Evolutionary conservation across 2,797 vertebrate species (phyloP).

Genomic region (Alauda arvensis): DNA sequence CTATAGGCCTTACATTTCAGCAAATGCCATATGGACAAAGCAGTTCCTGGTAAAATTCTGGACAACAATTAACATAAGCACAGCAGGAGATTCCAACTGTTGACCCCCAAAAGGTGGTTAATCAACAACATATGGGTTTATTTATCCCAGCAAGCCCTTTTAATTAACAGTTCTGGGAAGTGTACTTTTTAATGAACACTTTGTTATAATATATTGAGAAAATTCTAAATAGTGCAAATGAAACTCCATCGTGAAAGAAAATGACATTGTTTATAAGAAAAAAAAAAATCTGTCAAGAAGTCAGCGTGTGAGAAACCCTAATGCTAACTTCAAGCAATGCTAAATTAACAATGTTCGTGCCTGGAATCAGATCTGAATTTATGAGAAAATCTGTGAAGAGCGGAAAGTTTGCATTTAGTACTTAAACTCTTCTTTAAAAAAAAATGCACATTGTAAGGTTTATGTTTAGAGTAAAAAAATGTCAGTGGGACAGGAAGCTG

Average conservation of each 20-base stretch:
- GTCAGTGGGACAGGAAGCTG: neutral
- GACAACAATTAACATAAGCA: constrained; percentile 71
- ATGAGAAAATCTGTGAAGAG: neutral
- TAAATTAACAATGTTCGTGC: neutral
- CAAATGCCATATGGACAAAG: constrained; percentile 70
- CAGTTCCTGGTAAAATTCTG: constrained; percentile 68
- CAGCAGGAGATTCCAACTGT: constrained; percentile 62
- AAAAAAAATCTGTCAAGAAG: neutral
- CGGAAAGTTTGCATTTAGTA: neutral
- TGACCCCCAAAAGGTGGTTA: constrained; percentile 81
- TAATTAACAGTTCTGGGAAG: constrained; percentile 77
- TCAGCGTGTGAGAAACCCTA: neutral
- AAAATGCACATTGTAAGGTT: neutral
- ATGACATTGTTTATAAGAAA: neutral
- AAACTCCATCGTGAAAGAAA: constrained; percentile 41
- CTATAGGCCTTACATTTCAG: constrained; percentile 43
- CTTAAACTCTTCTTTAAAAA: neutral
- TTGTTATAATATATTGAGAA: constrained; percentile 34
- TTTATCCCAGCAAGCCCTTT: constrained; percentile 78
- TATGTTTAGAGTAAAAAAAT: neutral
- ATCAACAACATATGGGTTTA: constrained; percentile 86
- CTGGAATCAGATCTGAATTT: neutral
- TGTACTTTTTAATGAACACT: constrained; percentile 51
- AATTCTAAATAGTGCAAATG: constrained; percentile 36
- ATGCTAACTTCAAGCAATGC: neutral